Evolutionary conservation across 2,113 vertebrate species (phyloP).

Genomic region (Xiphorhynchus elegans): DNA sequence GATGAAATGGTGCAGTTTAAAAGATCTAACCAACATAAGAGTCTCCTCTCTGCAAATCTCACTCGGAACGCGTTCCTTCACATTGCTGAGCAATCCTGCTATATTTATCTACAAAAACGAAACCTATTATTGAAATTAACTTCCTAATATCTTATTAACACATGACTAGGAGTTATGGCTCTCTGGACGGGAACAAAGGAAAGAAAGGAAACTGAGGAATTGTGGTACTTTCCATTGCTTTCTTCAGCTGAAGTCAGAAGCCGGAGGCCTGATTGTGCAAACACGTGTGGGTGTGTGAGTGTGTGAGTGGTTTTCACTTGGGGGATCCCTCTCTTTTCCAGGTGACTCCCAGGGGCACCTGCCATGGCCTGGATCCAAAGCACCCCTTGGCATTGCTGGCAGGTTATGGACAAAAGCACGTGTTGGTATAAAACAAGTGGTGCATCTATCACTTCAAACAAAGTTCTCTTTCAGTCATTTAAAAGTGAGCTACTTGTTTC

Average conservation of each 20-base stretch:
- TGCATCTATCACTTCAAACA: background rate
- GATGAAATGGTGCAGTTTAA: constrained; percentile 49
- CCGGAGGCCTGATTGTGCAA: constrained; percentile 22
- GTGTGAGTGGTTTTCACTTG: background rate
- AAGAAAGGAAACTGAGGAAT: constrained; percentile 5
- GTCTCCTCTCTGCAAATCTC: constrained; percentile 50
- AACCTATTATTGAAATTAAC: constrained; percentile 39
- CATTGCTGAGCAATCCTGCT: constrained; percentile 48
- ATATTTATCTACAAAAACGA: constrained; percentile 16
- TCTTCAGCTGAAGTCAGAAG: background rate
- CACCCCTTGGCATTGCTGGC: fast-evolving
- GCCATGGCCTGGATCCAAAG: fast-evolving
- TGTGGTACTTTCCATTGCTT: constrained; percentile 8
- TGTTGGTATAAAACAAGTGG: background rate
- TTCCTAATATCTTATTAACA: constrained; percentile 32
- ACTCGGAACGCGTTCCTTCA: constrained; percentile 32
- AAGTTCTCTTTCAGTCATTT: background rate
- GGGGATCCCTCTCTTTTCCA: background rate
- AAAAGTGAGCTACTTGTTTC: background rate
- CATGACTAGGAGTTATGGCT: constrained; percentile 38
- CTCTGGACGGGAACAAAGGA: constrained; percentile 41
- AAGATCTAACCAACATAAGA: constrained; percentile 6
- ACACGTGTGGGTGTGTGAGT: background rate
- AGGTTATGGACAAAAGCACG: background rate
- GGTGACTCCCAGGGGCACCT: background rate